Conservation (phyloP, 1,140 invertebrate genomes). For the Drosophila willistoni region DNA sequence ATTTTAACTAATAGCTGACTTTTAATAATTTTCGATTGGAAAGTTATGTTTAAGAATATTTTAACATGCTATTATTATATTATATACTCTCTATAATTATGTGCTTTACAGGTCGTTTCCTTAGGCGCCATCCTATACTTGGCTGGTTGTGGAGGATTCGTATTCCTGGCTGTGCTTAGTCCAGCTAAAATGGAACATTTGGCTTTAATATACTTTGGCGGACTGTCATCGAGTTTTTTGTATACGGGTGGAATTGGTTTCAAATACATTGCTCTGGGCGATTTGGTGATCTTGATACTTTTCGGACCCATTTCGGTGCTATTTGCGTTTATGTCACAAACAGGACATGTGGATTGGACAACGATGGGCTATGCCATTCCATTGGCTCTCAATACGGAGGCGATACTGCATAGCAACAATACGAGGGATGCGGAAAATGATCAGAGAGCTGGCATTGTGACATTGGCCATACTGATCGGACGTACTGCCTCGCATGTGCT, state of each 20-base stretch:
- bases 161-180: conserved; percentile 90
- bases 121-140: conserved; percentile 94
- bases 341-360: conserved; percentile 92
- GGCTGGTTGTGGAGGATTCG: conserved; percentile 94
- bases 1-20: too few species aligned
- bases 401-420: conserved; percentile 97
- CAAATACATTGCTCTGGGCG: conserved; percentile 96
- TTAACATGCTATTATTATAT: too few species aligned
- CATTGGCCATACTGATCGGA: conserved; percentile 96
- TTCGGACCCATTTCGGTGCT: conserved; percentile 98
- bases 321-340: conserved; percentile 96
- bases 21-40: too few species aligned
- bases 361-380: conserved; percentile 97
- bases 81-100: not conserved
- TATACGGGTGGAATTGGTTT: conserved; percentile 97
- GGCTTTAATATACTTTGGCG: conserved; percentile 96
- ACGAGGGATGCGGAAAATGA: conserved; percentile 95
- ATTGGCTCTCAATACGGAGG: conserved; percentile 96
- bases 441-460: conserved; percentile 93
- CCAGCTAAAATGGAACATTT: conserved; percentile 96
- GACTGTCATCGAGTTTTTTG: conserved; percentile 96
- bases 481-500: conserved; percentile 94
- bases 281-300: conserved; percentile 94
- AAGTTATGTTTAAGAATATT: too few species aligned
- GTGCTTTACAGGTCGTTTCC: conserved; percentile 87